Conservation (phyloP, 2,888 invertebrate genomes). For the Vanessa cardui region DNA sequence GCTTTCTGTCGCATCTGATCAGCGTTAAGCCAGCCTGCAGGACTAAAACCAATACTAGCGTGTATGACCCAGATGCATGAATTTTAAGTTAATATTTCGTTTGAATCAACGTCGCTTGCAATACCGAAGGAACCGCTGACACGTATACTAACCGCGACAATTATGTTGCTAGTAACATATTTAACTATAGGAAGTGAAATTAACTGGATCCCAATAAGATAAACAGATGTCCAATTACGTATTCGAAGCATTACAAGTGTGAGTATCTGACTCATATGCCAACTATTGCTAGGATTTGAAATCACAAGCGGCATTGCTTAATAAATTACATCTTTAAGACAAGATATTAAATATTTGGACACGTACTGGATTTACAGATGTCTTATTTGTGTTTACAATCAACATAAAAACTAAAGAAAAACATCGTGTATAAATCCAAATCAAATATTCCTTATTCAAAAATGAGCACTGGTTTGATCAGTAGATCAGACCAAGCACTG, state of each 20-base stretch:
- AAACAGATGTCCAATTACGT: background rate
- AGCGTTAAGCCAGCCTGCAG: constrained; percentile 22
- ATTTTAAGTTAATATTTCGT: constrained; percentile 26
- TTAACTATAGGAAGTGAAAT: constrained; percentile 13
- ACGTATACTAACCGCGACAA: constrained; percentile 18
- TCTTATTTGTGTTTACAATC: no score
- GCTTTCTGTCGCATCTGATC: constrained; percentile 32
- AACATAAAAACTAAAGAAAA: no score
- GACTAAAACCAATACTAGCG: constrained; percentile 23
- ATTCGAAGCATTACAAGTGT: background rate
- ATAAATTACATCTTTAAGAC: no score
- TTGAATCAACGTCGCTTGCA: constrained; percentile 27
- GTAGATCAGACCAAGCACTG: no score
- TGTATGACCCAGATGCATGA: constrained; percentile 38
- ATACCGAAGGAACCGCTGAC: constrained; percentile 16
- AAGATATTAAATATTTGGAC: no score
- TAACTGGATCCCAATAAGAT: background rate
- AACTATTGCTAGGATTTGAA: no score
- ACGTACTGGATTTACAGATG: no score
- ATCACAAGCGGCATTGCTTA: no score
- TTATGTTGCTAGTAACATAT: constrained; percentile 3
- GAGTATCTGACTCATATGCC: no score
- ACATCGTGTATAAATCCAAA: no score
- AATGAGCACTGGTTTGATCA: no score
- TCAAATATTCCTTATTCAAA: no score